A percentile compares a stretch with the other conserved stretches of the same genome.
Conservation (phyloP, 2,797 vertebrate species). For the Phataginus tricuspis region DNA sequence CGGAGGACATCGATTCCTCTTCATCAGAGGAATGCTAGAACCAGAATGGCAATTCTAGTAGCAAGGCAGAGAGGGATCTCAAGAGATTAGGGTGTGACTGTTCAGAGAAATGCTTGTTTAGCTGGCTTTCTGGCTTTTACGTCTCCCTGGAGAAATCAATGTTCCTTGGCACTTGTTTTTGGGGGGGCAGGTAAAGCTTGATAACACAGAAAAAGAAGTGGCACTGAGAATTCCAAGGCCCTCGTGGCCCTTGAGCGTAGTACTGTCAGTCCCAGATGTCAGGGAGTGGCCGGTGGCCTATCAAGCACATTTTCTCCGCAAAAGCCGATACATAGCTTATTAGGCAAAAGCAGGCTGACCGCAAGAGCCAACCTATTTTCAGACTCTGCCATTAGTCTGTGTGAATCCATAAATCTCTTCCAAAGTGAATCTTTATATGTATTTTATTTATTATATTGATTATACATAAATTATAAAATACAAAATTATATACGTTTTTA, state of each 20-base stretch:
- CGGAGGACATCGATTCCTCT: neutral
- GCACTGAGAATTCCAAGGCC: neutral
- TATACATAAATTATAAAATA: too few species aligned
- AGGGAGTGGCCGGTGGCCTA: neutral
- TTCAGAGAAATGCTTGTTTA: neutral
- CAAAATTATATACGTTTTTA: too few species aligned
- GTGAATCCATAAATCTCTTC: neutral
- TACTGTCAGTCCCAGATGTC: neutral
- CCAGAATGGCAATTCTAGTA: neutral
- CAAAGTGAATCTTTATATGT: neutral
- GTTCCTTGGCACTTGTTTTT: neutral
- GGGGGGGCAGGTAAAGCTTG: neutral
- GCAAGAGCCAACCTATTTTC: neutral
- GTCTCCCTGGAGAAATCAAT: neutral
- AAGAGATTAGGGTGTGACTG: neutral
- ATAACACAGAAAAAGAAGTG: neutral
- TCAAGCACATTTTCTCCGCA: neutral
- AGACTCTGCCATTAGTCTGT: neutral
- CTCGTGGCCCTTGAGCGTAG: too few species aligned
- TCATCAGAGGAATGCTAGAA: neutral
- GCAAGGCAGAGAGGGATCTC: neutral
- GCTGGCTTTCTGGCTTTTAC: neutral
- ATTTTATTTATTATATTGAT: too few species aligned
- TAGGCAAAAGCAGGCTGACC: neutral
- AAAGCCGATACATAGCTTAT: neutral